Evolutionary conservation across 1,140 invertebrate species (phyloP).

Genomic region (Bombus soroeensis): DNA sequence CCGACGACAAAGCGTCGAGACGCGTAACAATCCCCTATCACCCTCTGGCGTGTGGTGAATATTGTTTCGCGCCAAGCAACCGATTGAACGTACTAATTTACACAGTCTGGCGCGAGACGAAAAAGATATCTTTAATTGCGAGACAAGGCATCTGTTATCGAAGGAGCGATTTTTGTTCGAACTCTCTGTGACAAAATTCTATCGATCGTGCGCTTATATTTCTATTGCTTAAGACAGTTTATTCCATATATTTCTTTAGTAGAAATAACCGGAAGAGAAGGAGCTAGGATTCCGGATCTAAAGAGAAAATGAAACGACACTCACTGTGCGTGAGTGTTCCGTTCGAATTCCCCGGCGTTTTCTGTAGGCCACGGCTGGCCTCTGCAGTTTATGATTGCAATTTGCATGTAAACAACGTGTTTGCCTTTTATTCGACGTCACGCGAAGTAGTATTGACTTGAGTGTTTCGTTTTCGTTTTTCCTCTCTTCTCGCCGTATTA

Average conservation of each 20-base stretch:
- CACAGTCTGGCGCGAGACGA: not conserved
- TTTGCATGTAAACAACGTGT: conserved; percentile 23
- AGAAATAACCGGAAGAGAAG: not conserved
- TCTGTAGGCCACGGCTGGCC: not conserved
- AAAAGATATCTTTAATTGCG: conserved; percentile 31
- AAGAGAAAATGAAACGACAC: not conserved
- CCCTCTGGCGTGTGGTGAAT: conserved; percentile 27
- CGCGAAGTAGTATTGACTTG: not conserved
- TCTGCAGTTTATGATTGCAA: conserved; percentile 11
- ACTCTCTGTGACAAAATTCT: too few species aligned
- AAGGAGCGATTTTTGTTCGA: not conserved
- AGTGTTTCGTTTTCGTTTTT: not conserved
- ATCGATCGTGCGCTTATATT: too few species aligned
- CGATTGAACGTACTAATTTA: conserved; percentile 47
- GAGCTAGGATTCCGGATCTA: not conserved
- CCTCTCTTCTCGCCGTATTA: not conserved
- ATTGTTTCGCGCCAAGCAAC: conserved; percentile 49
- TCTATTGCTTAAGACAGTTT: too few species aligned
- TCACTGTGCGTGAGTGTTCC: not conserved
- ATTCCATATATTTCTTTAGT: too few species aligned
- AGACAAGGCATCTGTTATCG: not conserved
- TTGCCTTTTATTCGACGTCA: conserved; percentile 20
- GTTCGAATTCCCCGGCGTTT: not conserved
- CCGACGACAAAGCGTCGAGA: conserved; percentile 41
- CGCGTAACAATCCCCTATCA: conserved; percentile 34